A percentile compares a stretch with the other conserved stretches of the same genome.
Conservation (phyloP, 2,113 vertebrate species). For the Tretioscincus oriximinensis region DNA sequence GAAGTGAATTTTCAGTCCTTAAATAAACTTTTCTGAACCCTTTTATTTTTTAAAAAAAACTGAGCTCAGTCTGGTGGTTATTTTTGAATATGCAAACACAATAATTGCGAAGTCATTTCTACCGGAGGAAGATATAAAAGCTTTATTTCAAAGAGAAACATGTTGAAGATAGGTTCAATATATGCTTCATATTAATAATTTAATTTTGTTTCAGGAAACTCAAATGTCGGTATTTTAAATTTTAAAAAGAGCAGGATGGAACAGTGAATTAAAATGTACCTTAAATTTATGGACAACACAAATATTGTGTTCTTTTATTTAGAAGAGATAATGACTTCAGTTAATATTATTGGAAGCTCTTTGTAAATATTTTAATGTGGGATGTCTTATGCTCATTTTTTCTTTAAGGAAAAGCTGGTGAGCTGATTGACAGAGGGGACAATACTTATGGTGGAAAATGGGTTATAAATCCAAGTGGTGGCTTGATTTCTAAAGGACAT, state of each 20-base stretch:
- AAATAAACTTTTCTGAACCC: too few relatives aligned
- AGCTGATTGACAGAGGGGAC: constrained; percentile 93
- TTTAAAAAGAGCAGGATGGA: not conserved
- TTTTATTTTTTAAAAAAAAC: too few relatives aligned
- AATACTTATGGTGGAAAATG: constrained; percentile 96
- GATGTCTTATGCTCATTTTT: not conserved
- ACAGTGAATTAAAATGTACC: not conserved
- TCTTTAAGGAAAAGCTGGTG: constrained; percentile 82
- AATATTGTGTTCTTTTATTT: constrained; percentile 3
- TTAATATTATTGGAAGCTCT: not conserved
- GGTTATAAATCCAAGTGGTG: constrained; percentile 96
- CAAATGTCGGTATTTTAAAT: not conserved
- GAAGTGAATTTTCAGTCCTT: too few relatives aligned
- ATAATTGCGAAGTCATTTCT: not conserved
- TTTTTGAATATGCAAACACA: not conserved
- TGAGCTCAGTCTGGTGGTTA: too few relatives aligned
- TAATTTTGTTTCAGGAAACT: too few relatives aligned
- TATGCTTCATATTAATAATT: not conserved
- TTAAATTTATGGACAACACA: not conserved
- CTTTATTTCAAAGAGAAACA: not conserved
- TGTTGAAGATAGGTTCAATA: not conserved
- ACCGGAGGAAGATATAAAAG: not conserved
- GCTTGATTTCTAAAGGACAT: constrained; percentile 97
- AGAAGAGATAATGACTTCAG: not conserved
- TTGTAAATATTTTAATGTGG: not conserved